Percentiles rank a stretch among this genome's conserved stretches.
Evolutionary conservation across 2,113 vertebrate genomes (phyloP).

Genomic region (Rousettus leschenaultii): DNA sequence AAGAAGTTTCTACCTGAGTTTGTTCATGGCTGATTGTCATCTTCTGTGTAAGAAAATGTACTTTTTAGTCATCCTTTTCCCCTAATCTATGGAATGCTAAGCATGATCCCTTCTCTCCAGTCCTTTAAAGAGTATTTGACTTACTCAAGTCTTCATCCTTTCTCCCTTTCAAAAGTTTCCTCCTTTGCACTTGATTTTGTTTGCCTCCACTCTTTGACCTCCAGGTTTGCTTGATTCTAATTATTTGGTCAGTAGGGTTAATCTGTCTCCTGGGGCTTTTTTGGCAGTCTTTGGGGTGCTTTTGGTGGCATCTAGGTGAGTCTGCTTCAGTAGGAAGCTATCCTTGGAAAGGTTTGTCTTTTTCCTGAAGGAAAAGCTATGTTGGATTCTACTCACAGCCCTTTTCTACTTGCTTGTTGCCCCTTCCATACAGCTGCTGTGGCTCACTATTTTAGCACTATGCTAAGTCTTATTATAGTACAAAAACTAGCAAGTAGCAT

Average conservation of each 20-base stretch:
- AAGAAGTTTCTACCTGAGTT: background rate
- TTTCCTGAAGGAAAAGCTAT: background rate
- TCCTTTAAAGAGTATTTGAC: background rate
- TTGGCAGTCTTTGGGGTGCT: background rate
- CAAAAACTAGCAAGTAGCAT: background rate
- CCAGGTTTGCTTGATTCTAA: background rate
- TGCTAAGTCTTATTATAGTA: background rate
- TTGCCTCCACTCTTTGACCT: background rate
- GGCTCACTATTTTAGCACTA: background rate
- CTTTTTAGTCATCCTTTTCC: background rate
- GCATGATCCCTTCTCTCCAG: background rate
- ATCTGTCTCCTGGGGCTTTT: background rate
- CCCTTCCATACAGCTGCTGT: background rate
- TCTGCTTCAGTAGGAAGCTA: background rate
- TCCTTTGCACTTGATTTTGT: background rate
- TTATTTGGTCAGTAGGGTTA: background rate
- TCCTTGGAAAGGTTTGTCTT: background rate
- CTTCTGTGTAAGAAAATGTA: background rate
- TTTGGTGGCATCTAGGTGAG: background rate
- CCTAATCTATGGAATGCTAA: background rate
- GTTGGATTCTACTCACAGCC: background rate
- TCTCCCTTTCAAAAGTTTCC: background rate
- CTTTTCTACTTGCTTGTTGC: background rate
- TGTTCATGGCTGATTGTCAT: background rate
- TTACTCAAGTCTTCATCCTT: background rate